Base-by-base conservation (phyloP, 2,888 invertebrate species). In the Schizotus pectinicornis region DNA sequence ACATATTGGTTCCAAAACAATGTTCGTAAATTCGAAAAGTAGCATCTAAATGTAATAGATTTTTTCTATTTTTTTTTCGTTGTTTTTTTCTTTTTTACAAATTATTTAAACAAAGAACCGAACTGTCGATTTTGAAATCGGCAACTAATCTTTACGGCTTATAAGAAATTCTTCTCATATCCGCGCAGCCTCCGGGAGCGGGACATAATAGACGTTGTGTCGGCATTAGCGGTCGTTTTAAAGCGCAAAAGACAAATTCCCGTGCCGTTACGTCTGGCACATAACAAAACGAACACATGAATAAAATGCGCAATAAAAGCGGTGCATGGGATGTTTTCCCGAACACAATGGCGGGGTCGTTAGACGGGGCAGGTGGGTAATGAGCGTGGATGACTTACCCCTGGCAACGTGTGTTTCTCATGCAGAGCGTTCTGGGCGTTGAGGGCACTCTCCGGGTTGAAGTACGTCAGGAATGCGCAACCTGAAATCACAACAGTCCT, bases 391-490 rank as follows among this genome's bases (percentile, higher is more conserved):
- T 53, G 60, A 89, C 95, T 94, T 81, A 98, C 97, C 94, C 97
- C 97, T 83, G 96, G 95, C 84, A 98, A 86, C 80, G 96, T 95
- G 85, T 95, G 92, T 87, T 97, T 96, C 84, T 98, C 97, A 88
- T 98, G 97, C 79, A 97, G 90, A 79, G 92, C 89, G 81, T 90
- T 86, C 85, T 95, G 94, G 80, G 95, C 94, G 83, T 89, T 91
- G 77, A 94, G 86, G 74, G 96, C 95, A 84, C 94, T 95, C 82
- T 97, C 97, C 80, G 95, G 91, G 81, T 89, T 92, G 85, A 95
- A 96, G 87, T 96, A 98, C 77, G 98, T 98, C 83, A 98, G 88
- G 86, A 98, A 98, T 81, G 97, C 97, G 87, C 97, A 98, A 83
- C 96, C 96, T 96, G 88, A 14, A 84, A 87, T 77, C 70, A 78